These are phyloP conservation scores for Lacanobia oleracea DNA, from an alignment of 2,888 invertebrate genomes.

Conservation along the genomic window DNA sequence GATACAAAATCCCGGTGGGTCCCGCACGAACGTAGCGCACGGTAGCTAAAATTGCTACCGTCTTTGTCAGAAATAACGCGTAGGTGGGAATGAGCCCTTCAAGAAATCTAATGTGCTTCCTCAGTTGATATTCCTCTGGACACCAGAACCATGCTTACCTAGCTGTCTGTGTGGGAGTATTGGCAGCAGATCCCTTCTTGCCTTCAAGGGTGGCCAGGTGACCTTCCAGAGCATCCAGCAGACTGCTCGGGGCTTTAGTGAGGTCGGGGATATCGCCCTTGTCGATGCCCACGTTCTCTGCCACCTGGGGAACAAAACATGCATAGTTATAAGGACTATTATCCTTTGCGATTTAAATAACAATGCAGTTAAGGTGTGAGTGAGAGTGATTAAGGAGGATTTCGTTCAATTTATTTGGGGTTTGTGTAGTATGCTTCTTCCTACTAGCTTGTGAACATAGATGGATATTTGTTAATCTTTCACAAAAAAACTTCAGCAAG, in stretches of 20 bases:
- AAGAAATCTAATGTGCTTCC: too few relatives aligned
- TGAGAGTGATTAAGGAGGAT: neutral
- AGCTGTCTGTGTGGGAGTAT: constrained; percentile 96
- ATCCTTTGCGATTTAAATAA: neutral
- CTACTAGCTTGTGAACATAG: too few relatives aligned
- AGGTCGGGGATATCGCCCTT: constrained; percentile 99
- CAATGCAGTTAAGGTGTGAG: neutral
- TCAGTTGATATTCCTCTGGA: neutral
- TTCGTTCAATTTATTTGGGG: constrained; percentile 5
- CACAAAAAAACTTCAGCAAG: too few relatives aligned
- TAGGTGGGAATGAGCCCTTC: too few relatives aligned
- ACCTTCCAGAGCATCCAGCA: constrained; percentile 98
- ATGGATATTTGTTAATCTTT: too few relatives aligned
- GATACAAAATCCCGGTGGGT: too few relatives aligned
- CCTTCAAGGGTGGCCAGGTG: constrained; percentile 98
- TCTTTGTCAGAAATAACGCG: too few relatives aligned
- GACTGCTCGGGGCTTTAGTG: constrained; percentile 99
- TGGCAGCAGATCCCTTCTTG: constrained; percentile 96
- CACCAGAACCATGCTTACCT: constrained; percentile 88
- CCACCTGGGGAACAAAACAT: constrained; percentile 79
- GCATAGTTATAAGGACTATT: neutral
- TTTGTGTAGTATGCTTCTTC: neutral
- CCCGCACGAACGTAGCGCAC: too few relatives aligned
- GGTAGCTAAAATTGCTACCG: too few relatives aligned
- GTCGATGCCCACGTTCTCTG: constrained; percentile 98